These are phyloP conservation scores for Leuciscus waleckii DNA, from an alignment of 2,797 vertebrate genomes.

Conservation along the genomic window DNA sequence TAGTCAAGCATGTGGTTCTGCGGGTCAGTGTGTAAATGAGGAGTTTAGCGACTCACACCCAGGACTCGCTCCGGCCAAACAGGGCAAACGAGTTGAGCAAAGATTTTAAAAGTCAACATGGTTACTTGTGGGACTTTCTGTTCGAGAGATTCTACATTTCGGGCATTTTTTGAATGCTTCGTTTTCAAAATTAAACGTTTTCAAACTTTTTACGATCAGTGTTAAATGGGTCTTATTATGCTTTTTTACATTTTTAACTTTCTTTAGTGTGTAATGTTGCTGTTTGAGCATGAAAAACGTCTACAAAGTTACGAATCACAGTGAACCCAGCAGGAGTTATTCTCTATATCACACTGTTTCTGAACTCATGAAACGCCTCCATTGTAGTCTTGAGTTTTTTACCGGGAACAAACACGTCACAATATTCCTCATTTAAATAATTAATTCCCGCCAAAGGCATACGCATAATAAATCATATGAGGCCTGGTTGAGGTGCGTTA, in stretches of 20 bases:
- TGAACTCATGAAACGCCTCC: too few species aligned
- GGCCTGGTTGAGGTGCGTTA: neutral
- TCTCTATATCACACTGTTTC: too few species aligned
- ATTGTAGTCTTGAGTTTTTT: too few species aligned
- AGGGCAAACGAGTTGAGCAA: constrained; percentile 68
- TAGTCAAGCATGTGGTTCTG: constrained; percentile 70
- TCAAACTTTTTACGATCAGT: neutral
- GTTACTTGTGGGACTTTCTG: constrained; percentile 29
- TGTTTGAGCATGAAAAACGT: too few species aligned
- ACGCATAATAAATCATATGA: neutral
- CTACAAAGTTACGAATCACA: too few species aligned
- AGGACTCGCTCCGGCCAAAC: constrained; percentile 58
- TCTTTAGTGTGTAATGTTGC: too few species aligned
- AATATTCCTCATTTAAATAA: too few species aligned
- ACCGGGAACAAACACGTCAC: too few species aligned
- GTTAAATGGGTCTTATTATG: neutral
- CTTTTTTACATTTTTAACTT: neutral
- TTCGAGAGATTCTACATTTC: neutral
- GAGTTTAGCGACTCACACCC: constrained; percentile 33
- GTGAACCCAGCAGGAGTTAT: too few species aligned
- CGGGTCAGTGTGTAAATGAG: constrained; percentile 52
- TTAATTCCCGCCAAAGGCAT: neutral
- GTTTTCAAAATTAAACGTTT: neutral
- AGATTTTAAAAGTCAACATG: constrained; percentile 57
- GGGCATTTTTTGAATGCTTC: neutral